Evolutionary conservation across 2,888 invertebrate species (phyloP).

Genomic region (Chymomyza procnemis): DNA sequence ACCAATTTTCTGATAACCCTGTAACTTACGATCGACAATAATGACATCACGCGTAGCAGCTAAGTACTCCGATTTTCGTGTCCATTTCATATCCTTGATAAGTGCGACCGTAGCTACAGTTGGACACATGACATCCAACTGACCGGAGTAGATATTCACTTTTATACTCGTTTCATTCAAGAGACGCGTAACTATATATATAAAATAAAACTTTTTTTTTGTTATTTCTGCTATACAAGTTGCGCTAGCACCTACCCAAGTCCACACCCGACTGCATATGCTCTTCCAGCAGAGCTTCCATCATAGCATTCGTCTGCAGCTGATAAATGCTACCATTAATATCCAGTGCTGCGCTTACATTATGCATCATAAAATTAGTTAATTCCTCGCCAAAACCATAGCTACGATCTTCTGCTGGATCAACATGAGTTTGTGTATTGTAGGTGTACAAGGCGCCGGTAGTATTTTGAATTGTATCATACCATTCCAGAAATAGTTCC

Average conservation of each 20-base stretch:
- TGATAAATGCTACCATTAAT: conserved; percentile 85
- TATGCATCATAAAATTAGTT: conserved; percentile 84
- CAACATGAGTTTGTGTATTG: conserved; percentile 83
- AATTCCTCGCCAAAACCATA: conserved; percentile 74
- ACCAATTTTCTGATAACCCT: conserved; percentile 85
- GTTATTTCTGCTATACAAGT: neutral
- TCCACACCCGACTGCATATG: conserved; percentile 89
- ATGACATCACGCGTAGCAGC: conserved; percentile 81
- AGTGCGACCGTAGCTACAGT: conserved; percentile 88
- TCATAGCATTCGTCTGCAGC: conserved; percentile 82
- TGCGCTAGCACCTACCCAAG: conserved; percentile 80
- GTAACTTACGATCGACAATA: conserved; percentile 81
- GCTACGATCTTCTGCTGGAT: conserved; percentile 79
- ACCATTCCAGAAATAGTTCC: conserved; percentile 59
- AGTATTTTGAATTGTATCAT: conserved; percentile 32
- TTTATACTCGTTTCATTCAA: conserved; percentile 84
- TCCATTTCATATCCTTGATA: conserved; percentile 85
- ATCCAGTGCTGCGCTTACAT: conserved; percentile 82
- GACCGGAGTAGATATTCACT: conserved; percentile 87
- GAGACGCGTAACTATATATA: conserved; percentile 82
- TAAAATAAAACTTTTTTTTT: no score
- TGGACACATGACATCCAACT: conserved; percentile 90
- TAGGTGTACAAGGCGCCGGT: conserved; percentile 78
- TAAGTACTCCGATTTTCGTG: conserved; percentile 81
- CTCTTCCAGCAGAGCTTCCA: conserved; percentile 81